Conservation (phyloP, 2,113 vertebrate species). For the Ranitomeya variabilis region DNA sequence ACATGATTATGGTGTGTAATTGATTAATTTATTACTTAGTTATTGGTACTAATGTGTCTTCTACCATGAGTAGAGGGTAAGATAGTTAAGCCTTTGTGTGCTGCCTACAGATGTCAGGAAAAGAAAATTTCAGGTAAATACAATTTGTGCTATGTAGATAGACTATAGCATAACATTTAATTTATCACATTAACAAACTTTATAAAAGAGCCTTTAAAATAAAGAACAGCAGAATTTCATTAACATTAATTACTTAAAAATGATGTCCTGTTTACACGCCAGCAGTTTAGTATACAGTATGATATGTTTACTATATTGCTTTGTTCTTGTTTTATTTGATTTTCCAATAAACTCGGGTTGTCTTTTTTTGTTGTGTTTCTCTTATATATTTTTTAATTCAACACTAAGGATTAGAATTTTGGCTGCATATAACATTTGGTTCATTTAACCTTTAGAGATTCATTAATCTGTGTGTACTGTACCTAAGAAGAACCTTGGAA, state of each 20-base stretch:
- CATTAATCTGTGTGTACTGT: neutral
- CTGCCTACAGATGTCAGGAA: too few relatives aligned
- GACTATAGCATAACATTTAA: too few relatives aligned
- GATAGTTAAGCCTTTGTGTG: too few relatives aligned
- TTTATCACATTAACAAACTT: too few relatives aligned
- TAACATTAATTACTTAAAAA: too few relatives aligned
- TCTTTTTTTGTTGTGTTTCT: neutral
- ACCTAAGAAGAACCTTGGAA: neutral
- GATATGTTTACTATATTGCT: neutral
- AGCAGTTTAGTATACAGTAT: neutral
- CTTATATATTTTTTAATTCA: neutral
- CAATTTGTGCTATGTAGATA: too few relatives aligned
- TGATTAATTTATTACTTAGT: too few relatives aligned
- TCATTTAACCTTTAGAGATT: slow-evolving; percentile 1
- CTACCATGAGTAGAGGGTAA: too few relatives aligned
- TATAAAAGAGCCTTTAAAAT: neutral
- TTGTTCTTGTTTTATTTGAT: neutral
- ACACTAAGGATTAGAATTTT: neutral
- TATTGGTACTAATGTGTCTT: too few relatives aligned
- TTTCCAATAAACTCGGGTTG: neutral
- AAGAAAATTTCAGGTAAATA: too few relatives aligned
- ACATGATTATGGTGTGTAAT: too few relatives aligned
- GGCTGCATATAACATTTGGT: neutral
- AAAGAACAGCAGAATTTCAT: neutral
- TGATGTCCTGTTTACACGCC: too few relatives aligned